A percentile compares a stretch with the other conserved stretches of the same genome.
Conservation (phyloP, 2,888 invertebrate genomes). For the Amphimallon solstitiale region DNA sequence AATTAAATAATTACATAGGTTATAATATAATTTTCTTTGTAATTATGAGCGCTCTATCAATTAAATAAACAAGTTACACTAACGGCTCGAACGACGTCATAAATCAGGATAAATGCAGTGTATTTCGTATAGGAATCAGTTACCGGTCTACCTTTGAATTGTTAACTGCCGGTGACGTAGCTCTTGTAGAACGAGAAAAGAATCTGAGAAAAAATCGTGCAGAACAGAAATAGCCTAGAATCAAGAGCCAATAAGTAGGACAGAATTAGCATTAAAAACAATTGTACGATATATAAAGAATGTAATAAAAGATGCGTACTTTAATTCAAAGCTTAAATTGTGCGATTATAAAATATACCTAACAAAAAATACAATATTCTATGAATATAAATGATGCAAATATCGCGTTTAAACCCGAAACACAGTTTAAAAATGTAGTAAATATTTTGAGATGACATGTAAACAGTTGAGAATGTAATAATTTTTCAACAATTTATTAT, state of each 20-base stretch:
- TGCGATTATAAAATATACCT: neutral
- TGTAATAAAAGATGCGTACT: neutral
- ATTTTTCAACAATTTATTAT: too few species aligned
- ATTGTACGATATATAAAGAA: conserved; percentile 2
- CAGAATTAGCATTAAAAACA: conserved; percentile 25
- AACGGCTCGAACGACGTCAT: neutral
- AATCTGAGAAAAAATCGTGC: neutral
- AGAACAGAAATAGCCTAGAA: neutral
- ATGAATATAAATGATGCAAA: too few species aligned
- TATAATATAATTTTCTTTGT: neutral
- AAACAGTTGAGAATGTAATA: too few species aligned
- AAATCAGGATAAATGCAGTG: conserved; percentile 11
- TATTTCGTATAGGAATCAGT: neutral
- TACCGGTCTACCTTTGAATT: conserved; percentile 3
- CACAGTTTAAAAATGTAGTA: too few species aligned
- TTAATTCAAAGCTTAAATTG: neutral
- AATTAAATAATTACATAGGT: conserved; percentile 6
- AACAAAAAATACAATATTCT: neutral
- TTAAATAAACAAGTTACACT: too few species aligned
- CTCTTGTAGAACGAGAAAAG: neutral
- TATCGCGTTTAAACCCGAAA: too few species aligned
- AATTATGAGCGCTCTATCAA: too few species aligned
- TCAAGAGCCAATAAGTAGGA: neutral
- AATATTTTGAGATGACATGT: too few species aligned
- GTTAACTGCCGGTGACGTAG: neutral